phyloP scores from a whole-genome alignment of 1,140 invertebrate species.

The Drosophila sturtevanti region DNA sequence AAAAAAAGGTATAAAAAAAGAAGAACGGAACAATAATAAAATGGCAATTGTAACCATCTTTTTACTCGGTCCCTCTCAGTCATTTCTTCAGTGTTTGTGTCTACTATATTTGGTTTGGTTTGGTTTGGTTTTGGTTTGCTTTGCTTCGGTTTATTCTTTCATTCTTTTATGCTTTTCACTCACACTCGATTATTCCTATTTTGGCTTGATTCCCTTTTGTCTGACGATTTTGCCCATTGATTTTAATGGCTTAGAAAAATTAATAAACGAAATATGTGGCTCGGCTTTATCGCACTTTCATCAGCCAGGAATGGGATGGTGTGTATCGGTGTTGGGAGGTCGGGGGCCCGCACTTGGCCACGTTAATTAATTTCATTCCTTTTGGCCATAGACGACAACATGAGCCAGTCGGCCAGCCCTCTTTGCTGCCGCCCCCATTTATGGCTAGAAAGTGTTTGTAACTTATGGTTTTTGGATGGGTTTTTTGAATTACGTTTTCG shows the following conservation, averaged over 20 bases:
- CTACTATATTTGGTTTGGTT: neutral
- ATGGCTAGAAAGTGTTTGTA: conserved; percentile 67
- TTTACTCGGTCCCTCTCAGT: conserved; percentile 27
- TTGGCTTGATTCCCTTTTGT: conserved; percentile 1
- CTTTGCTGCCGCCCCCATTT: conserved; percentile 49
- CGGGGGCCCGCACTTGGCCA: conserved; percentile 51
- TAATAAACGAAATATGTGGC: conserved; percentile 60
- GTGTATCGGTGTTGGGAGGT: too few species aligned
- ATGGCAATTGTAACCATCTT: conserved; percentile 56
- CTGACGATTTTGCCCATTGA: conserved; percentile 42
- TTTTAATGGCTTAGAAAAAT: conserved; percentile 73
- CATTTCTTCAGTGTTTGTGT: neutral
- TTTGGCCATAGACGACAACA: conserved; percentile 25
- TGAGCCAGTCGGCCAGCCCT: conserved; percentile 31
- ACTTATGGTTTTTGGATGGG: conserved; percentile 41
- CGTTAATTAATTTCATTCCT: conserved; percentile 70
- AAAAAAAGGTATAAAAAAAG: conserved; percentile 13
- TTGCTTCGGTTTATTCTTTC: conserved; percentile 41
- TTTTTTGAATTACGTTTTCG: conserved; percentile 28
- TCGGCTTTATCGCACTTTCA: conserved; percentile 70
- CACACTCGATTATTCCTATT: neutral
- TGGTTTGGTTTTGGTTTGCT: neutral
- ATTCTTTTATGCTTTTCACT: neutral
- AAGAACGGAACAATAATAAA: conserved; percentile 5
- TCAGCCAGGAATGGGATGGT: conserved; percentile 43